Percentiles rank a stretch among this genome's conserved stretches.
Conservation (phyloP, 2,888 invertebrate genomes). For the Ectobius pallidus region DNA sequence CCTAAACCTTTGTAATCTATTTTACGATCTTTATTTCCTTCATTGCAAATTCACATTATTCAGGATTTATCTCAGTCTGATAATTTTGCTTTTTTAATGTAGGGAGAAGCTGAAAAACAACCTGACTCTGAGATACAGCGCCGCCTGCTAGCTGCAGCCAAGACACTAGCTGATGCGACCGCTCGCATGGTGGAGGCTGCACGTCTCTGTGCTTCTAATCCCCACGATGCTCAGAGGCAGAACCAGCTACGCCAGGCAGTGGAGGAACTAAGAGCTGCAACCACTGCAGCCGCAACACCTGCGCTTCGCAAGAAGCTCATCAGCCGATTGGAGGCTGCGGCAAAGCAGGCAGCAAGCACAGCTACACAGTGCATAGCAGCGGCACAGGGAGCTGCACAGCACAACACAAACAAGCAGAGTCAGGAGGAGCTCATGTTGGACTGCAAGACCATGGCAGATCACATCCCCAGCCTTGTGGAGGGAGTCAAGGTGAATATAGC, state of each 20-base stretch:
- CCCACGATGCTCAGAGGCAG: slow-evolving; percentile 82
- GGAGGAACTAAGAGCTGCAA: slow-evolving; percentile 90
- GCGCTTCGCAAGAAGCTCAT: slow-evolving; percentile 76
- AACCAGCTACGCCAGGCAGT: slow-evolving; percentile 86
- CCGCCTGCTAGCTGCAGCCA: slow-evolving; percentile 91
- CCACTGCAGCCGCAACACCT: slow-evolving; percentile 83
- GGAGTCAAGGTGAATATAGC: too few relatives aligned
- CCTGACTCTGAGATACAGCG: slow-evolving; percentile 89
- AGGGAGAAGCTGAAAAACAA: slow-evolving; percentile 86
- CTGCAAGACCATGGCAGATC: slow-evolving; percentile 75
- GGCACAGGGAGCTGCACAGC: slow-evolving; percentile 78
- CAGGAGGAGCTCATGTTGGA: slow-evolving; percentile 78
- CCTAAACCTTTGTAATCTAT: too few relatives aligned
- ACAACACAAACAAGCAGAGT: slow-evolving; percentile 71
- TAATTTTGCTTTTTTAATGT: too few relatives aligned
- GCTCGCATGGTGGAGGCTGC: slow-evolving; percentile 97
- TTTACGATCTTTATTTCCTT: too few relatives aligned
- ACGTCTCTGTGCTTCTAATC: slow-evolving; percentile 85
- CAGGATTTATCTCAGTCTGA: too few relatives aligned
- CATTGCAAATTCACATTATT: too few relatives aligned
- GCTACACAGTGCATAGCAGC: slow-evolving; percentile 92
- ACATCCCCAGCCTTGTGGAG: slow-evolving; percentile 80
- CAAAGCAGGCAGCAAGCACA: slow-evolving; percentile 84
- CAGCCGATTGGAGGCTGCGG: slow-evolving; percentile 71
- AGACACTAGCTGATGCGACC: slow-evolving; percentile 93